Evolutionary conservation across 2,113 vertebrate species (phyloP), one percentile per base, ranked within the genome.

Genomic region (Physeter macrocephalus): DNA sequence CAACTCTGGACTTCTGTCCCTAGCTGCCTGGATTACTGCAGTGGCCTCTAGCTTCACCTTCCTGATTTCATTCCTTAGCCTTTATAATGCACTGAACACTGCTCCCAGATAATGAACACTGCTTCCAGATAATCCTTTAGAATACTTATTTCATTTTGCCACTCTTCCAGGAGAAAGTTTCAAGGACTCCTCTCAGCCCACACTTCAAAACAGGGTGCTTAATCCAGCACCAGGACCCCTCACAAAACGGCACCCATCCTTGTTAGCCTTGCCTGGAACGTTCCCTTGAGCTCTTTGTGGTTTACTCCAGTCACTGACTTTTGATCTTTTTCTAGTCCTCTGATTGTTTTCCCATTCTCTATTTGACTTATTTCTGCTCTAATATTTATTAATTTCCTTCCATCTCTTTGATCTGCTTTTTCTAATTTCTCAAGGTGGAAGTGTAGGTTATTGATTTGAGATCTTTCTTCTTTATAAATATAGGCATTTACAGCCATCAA

Each of bases 391-490:
- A 71, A 97, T 83, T 86, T 95, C 36, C n/a, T 75, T 85, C 74
- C 29, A 49, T 81, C 71, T 82, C 11, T 90, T 84, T 82, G 13
- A 54, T 77, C 8, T 23, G 66, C 13, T 46, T 96, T 88, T 59
- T 49, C 59, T 93, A 77, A 91, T 74, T 96, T 93, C 85, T 93
- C 69, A 94, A 94, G 62, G 69, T 66, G 23, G 25, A 89, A 87
- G 52, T 90, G 61, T 54, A 61, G 20, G 29, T 81, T 64, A 71
- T 31, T 85, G 67, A 57, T 71, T 81, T 92, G 41, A 88, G 71
- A 86, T 77, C 66, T 83, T 75, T 72, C 66, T 96, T 87, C 8
- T 93, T 80, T 71, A 82, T 41, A 71, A 87, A 92, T 57, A 41
- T n/a, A 88, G 31, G 10, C 29, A 67, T 4, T 5, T n/a, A 34